A percentile compares a stretch with the other conserved stretches of the same genome.
These are phyloP conservation scores for Scomber scombrus DNA, from an alignment of 2,113 vertebrate genomes.

Conservation along the genomic window DNA sequence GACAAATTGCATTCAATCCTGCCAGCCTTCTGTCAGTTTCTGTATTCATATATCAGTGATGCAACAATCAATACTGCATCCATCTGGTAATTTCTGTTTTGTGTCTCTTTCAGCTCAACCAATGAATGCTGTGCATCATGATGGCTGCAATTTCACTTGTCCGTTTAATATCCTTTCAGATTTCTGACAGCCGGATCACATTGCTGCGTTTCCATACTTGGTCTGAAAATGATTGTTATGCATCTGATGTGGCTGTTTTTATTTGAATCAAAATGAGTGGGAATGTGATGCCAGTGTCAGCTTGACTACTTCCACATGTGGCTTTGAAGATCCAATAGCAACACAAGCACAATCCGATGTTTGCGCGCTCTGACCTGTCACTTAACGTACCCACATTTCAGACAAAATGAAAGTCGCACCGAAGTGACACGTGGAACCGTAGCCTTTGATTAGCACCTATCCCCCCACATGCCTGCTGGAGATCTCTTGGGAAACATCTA, in stretches of 20 bases:
- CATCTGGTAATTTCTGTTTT: constrained; percentile 12
- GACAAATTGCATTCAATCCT: constrained; percentile 9
- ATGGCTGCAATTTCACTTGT: constrained; percentile 13
- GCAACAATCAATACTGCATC: neutral
- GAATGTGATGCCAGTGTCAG: constrained; percentile 25
- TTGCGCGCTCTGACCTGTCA: constrained; percentile 19
- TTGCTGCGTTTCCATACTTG: constrained; percentile 16
- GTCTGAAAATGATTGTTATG: constrained; percentile 1
- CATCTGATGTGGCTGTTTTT: constrained; percentile 36
- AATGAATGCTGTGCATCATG: constrained; percentile 6
- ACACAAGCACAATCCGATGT: constrained; percentile 9
- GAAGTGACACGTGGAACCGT: constrained; percentile 25
- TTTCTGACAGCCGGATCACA: neutral
- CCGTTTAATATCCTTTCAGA: constrained; percentile 14
- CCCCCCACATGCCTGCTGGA: neutral
- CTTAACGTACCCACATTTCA: constrained; percentile 14
- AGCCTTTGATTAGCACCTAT: constrained; percentile 25
- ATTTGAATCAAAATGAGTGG: constrained; percentile 38
- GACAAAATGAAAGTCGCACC: constrained; percentile 12
- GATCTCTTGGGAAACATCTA: constrained; percentile 14
- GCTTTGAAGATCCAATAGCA: constrained; percentile 39
- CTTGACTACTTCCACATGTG: constrained; percentile 48
- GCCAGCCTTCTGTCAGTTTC: neutral
- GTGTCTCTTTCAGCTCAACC: constrained; percentile 3
- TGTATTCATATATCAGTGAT: neutral